Conservation (phyloP, 2,797 vertebrate genomes). For the Channa striata region DNA sequence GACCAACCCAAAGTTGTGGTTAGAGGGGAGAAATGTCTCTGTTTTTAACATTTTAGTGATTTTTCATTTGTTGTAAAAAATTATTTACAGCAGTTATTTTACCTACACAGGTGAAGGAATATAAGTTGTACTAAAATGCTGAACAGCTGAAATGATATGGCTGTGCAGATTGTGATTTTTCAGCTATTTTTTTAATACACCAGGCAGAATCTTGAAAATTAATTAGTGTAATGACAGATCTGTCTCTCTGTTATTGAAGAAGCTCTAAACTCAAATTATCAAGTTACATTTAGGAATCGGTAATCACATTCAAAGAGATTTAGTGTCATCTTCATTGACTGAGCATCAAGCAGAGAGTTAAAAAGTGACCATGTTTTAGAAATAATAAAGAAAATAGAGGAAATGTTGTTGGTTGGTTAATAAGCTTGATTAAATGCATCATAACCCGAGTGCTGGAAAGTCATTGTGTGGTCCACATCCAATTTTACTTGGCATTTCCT, state of each 20-base stretch:
- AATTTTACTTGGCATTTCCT: slow-evolving; percentile 49
- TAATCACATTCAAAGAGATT: slow-evolving; percentile 18
- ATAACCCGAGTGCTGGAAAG: slow-evolving; percentile 50
- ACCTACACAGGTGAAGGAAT: not conserved
- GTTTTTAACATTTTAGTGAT: no score
- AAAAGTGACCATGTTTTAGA: slow-evolving; percentile 19
- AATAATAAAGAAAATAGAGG: slow-evolving; percentile 49
- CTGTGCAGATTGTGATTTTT: slow-evolving; percentile 5
- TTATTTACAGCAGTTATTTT: not conserved
- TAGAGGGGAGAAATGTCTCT: no score
- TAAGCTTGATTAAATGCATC: slow-evolving; percentile 55
- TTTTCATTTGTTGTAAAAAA: not conserved
- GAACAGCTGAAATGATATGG: not conserved
- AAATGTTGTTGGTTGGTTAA: slow-evolving; percentile 54
- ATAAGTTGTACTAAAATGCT: not conserved
- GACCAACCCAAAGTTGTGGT: not conserved
- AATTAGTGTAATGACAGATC: not conserved
- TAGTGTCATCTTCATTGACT: slow-evolving; percentile 16
- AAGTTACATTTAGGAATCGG: slow-evolving; percentile 18
- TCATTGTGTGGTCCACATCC: slow-evolving; percentile 30
- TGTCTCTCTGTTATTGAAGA: not conserved
- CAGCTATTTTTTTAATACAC: slow-evolving; percentile 7
- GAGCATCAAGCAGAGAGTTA: slow-evolving; percentile 5
- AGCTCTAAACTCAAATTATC: slow-evolving; percentile 8
- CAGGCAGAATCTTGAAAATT: slow-evolving; percentile 7